A percentile compares a stretch with the other conserved stretches of the same genome.
Conservation (phyloP, 1,140 invertebrate species). For the Teleopsis dalmanni region DNA sequence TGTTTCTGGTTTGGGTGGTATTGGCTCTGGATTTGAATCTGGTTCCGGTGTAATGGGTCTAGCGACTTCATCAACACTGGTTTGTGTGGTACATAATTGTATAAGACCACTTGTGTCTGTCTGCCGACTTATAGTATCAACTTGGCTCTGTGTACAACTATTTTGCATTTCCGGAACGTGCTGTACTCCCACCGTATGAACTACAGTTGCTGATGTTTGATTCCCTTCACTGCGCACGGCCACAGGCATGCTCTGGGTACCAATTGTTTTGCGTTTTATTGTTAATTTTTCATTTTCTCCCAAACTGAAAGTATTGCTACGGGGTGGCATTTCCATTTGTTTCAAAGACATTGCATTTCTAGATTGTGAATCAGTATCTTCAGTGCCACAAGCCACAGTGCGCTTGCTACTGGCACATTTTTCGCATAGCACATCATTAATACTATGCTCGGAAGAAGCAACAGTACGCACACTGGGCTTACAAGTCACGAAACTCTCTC, state of each 20-base stretch:
- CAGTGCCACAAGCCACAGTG: slow-evolving; percentile 44
- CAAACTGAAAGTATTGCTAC: slow-evolving; percentile 39
- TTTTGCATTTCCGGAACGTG: slow-evolving; percentile 23
- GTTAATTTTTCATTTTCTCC: slow-evolving; percentile 27
- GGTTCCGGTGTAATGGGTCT: slow-evolving; percentile 7
- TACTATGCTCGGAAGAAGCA: slow-evolving; percentile 46
- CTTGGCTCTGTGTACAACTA: slow-evolving; percentile 18
- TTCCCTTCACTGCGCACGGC: slow-evolving; percentile 17
- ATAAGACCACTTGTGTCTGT: slow-evolving; percentile 32
- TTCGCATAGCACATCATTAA: slow-evolving; percentile 46
- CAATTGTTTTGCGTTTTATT: slow-evolving; percentile 26
- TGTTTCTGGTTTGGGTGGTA: slow-evolving; percentile 1
- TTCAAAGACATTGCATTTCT: slow-evolving; percentile 19
- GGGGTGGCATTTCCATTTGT: slow-evolving; percentile 14
- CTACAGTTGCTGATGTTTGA: slow-evolving; percentile 17
- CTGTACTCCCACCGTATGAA: slow-evolving; percentile 23
- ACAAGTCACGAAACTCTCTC: slow-evolving; percentile 42
- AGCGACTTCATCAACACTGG: slow-evolving; percentile 26
- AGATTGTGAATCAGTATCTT: slow-evolving; percentile 27
- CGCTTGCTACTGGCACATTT: slow-evolving; percentile 46
- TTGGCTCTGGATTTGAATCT: slow-evolving; percentile 8
- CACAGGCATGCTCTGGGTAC: slow-evolving; percentile 22
- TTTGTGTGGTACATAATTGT: slow-evolving; percentile 17
- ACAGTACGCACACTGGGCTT: slow-evolving; percentile 42
- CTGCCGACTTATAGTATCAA: slow-evolving; percentile 18